These are phyloP conservation scores for Bujurquina vittata DNA, from an alignment of 2,113 vertebrate species.

Conservation along the genomic window DNA sequence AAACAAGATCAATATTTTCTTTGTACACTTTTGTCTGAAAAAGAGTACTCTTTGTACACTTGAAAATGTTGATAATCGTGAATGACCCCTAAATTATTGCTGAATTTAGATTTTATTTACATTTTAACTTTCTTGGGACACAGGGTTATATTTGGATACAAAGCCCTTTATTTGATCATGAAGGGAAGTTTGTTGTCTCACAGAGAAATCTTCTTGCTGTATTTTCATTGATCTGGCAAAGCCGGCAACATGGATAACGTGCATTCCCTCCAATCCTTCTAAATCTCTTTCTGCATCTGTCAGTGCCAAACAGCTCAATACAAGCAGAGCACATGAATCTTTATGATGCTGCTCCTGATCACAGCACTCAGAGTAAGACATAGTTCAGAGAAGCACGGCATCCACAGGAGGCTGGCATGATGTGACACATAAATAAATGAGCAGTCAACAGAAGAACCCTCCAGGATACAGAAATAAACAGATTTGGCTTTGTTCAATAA, in stretches of 20 bases:
- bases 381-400: constrained; percentile 24
- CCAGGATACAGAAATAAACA: neutral
- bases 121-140: neutral
- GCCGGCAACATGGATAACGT: constrained; percentile 17
- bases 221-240: constrained; percentile 36
- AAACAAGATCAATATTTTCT: no score
- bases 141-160: neutral
- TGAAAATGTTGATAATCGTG: no score
- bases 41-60: no score
- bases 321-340: constrained; percentile 26
- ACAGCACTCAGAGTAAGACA: neutral
- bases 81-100: no score
- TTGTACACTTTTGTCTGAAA: no score
- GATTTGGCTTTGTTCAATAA: neutral
- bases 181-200: neutral
- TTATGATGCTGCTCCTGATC: constrained; percentile 38
- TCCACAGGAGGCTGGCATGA: constrained; percentile 24
- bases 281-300: constrained; percentile 47
- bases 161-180: constrained; percentile 16
- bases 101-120: neutral
- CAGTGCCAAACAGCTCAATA: constrained; percentile 39
- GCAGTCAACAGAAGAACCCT: constrained; percentile 8
- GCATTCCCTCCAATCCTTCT: constrained; percentile 38
- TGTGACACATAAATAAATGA: constrained; percentile 39
- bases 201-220: neutral